Percentiles rank a stretch among this genome's conserved stretches.
phyloP scores from a whole-genome alignment of 2,113 vertebrate genomes.

The Sander lucioperca region DNA sequence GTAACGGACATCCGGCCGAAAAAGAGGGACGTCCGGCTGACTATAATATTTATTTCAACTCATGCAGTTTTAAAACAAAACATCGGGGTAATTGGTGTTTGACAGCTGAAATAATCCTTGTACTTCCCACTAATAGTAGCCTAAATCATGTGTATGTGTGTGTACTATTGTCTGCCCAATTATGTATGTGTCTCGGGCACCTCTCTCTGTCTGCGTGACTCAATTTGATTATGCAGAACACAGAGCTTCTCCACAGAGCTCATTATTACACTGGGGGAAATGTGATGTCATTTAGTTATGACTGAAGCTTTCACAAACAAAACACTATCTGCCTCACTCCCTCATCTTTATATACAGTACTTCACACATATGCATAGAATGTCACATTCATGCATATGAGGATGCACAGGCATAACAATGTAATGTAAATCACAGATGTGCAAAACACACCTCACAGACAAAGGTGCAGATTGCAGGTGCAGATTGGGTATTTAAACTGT shows the following conservation, averaged over 20 bases:
- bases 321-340: not conserved
- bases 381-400: not conserved
- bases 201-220: slow-evolving; percentile 20
- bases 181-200: not conserved
- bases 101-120: slow-evolving; percentile 17
- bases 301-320: slow-evolving; percentile 14
- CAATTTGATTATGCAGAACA: slow-evolving; percentile 50
- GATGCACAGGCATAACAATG: not conserved
- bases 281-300: slow-evolving; percentile 7
- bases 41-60: not conserved
- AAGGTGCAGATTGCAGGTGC: not conserved
- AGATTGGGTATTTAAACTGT: not conserved
- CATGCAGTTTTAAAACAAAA: not conserved
- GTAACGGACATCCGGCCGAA: too few species aligned
- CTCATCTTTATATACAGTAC: not conserved
- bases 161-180: not conserved
- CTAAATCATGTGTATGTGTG: too few species aligned
- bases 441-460: not conserved
- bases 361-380: not conserved
- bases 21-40: too few species aligned
- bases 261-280: slow-evolving; percentile 42
- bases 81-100: slow-evolving; percentile 29
- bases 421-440: not conserved
- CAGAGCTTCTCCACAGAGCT: slow-evolving; percentile 42
- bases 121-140: not conserved